Evolutionary conservation across 2,888 invertebrate genomes (phyloP), one percentile per base, ranked within the genome.

Genomic region (Trimorus sp.): DNA sequence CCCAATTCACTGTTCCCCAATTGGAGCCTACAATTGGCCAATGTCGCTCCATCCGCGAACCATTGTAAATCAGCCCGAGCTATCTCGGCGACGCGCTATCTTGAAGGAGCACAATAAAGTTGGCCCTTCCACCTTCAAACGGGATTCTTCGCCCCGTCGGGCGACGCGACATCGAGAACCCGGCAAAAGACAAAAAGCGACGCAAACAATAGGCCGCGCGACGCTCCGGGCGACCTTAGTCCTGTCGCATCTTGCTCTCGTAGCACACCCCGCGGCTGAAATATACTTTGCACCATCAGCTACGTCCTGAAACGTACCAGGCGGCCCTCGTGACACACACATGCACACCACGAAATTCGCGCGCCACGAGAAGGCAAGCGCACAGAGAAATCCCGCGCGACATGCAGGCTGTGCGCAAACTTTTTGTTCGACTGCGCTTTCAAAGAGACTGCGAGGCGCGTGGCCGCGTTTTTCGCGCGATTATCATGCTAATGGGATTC

Each of bases 201-300:
- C 54, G 69, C 70, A 82, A 77, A 85, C 85, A 84, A 85, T 84
- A 62, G 78, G 37, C 71, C 42, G 37, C 74, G 77, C 79, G 26
- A 26, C 70, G 79, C 83, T 73, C 51, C 48, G 26, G 78, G 82
- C 79, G 79, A 84, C 81, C 71, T 79, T 60, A 70, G 77, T 63
- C 74, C 69, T 79, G 65, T 70, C 79, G 69, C 79, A 73, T 81
- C 74, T 56, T 73, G 79, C 58, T 77, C 69, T 76, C 74, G 37
- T 71, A 69, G 63, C 74, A 60, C 73, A 73, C 66, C 81, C 83
- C 69, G 37, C 63, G 73, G 73, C 62, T 78, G 65, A 74, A 82
- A 73, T 71, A 76, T 79, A 83, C 77, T 75, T 79, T 62, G 70
- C 49, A 68, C 54, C 66, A 49, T 73, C 68, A 79, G 68, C 68